These are phyloP conservation scores for Tapirus indicus DNA, from an alignment of 2,797 vertebrate species.

Conservation along the genomic window DNA sequence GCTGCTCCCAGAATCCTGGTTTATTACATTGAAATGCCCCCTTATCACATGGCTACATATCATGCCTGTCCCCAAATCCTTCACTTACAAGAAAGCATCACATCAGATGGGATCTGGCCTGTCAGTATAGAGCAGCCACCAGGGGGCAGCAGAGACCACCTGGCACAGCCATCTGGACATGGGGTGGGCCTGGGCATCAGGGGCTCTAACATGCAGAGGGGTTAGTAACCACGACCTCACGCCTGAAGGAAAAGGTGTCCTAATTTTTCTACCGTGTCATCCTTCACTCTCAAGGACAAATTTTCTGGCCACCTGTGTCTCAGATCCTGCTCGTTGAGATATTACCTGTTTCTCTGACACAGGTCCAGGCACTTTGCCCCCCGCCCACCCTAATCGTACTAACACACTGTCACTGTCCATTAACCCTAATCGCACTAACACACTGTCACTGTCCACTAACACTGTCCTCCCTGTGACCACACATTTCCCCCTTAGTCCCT, in stretches of 20 bases:
- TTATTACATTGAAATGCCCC: no score
- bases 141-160: not conserved
- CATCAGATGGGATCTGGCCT: no score
- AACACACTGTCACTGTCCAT: not conserved
- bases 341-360: rapidly evolving
- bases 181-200: not conserved
- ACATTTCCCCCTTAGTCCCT: not conserved
- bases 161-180: no score
- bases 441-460: rapidly evolving
- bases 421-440: rapidly evolving
- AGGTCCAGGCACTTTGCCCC: rapidly evolving
- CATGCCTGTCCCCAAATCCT: no score
- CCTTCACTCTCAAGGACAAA: not conserved
- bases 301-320: no score
- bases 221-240: not conserved
- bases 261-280: not conserved
- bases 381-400: rapidly evolving
- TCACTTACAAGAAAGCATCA: no score
- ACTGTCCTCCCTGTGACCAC: not conserved
- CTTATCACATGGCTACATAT: no score
- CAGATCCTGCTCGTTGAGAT: rapidly evolving
- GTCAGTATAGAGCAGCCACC: not conserved
- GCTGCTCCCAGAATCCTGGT: no score
- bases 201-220: no score
- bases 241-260: not conserved